A percentile compares a stretch with the other conserved stretches of the same genome.
phyloP scores from a whole-genome alignment of 1,140 invertebrate genomes.

The Atta colombica region DNA sequence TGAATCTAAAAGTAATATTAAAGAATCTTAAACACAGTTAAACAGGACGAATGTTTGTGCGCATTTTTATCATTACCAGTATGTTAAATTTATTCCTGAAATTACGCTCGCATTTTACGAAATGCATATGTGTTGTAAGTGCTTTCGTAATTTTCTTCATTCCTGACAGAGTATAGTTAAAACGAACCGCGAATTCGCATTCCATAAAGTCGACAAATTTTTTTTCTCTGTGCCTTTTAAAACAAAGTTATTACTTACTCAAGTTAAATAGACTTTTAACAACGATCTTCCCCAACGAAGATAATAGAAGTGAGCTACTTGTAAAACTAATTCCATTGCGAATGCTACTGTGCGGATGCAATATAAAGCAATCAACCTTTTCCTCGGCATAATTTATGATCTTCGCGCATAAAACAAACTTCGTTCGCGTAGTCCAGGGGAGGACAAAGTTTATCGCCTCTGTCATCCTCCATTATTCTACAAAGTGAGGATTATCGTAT shows the following conservation, averaged over 20 bases:
- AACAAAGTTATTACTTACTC: slow-evolving; percentile 52
- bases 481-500: slow-evolving; percentile 30
- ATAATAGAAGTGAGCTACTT: slow-evolving; percentile 49
- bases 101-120: neutral
- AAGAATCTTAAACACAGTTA: neutral
- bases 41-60: neutral
- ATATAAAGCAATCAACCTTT: slow-evolving; percentile 61
- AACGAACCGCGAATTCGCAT: slow-evolving; percentile 25
- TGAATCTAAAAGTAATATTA: neutral
- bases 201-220: neutral
- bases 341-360: slow-evolving; percentile 47
- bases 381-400: slow-evolving; percentile 49
- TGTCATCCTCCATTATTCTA: slow-evolving; percentile 34
- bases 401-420: slow-evolving; percentile 53
- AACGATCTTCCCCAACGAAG: slow-evolving; percentile 37
- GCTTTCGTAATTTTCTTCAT: neutral
- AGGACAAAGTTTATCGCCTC: slow-evolving; percentile 52
- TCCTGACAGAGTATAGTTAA: slow-evolving; percentile 3
- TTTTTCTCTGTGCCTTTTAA: slow-evolving; percentile 23
- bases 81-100: neutral
- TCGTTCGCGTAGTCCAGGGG: neutral
- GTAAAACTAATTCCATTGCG: slow-evolving; percentile 60
- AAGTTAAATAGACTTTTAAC: slow-evolving; percentile 64
- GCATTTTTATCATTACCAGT: neutral
- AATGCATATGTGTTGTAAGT: neutral